These are phyloP conservation scores for Nomada ruficornis DNA, from an alignment of 2,888 invertebrate species.

Conservation along the genomic window DNA sequence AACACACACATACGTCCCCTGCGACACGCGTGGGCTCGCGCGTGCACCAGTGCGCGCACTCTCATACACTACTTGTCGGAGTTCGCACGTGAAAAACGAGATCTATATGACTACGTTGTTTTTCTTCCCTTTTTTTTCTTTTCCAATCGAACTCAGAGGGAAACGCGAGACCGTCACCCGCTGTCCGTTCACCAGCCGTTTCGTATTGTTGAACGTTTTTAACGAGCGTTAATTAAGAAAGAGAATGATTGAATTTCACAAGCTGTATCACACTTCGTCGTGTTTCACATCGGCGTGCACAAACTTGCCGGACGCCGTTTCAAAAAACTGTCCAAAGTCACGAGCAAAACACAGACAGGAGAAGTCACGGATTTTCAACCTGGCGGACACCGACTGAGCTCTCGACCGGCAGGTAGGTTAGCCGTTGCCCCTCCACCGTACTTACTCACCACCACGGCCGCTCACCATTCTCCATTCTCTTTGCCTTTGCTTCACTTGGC, in stretches of 20 bases:
- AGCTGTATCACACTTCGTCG: no score
- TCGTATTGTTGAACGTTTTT: not conserved
- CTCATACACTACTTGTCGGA: conserved; percentile 31
- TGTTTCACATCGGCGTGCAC: no score
- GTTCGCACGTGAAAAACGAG: conserved; percentile 38
- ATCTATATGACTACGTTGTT: conserved; percentile 23
- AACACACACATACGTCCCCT: conserved; percentile 55
- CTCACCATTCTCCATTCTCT: conserved; percentile 74
- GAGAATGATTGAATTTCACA: no score
- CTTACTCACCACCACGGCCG: conserved; percentile 65
- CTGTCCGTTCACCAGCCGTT: conserved; percentile 1
- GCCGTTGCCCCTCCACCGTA: conserved; percentile 73
- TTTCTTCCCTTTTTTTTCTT: not conserved
- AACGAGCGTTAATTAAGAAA: conserved; percentile 1
- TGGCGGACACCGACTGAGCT: conserved; percentile 82
- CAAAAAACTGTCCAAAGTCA: conserved; percentile 37
- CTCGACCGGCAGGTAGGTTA: conserved; percentile 81
- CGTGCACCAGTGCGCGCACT: conserved; percentile 41
- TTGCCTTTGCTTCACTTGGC: conserved; percentile 72
- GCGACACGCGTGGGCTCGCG: conserved; percentile 32
- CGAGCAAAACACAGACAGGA: conserved; percentile 59
- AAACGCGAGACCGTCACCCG: conserved; percentile 17
- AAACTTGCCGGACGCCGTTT: conserved; percentile 37
- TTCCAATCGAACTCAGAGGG: not conserved
- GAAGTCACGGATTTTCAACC: conserved; percentile 81